Conservation (phyloP, 2,797 vertebrate species). For the Prionace glauca region DNA sequence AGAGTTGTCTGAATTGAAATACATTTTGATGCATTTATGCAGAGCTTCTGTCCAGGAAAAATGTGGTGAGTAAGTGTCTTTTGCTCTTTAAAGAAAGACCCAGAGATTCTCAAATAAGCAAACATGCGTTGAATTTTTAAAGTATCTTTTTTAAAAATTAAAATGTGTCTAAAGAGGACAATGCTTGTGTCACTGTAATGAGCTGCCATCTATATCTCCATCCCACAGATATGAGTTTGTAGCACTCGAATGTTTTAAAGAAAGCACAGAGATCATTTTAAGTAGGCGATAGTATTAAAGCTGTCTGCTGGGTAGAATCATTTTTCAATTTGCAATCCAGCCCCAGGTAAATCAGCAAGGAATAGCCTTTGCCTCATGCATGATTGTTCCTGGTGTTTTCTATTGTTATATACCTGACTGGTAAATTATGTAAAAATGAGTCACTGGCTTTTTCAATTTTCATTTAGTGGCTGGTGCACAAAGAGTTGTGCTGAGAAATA, state of each 20-base stretch:
- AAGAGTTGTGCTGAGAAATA: neutral
- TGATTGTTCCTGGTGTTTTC: neutral
- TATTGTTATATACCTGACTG: neutral
- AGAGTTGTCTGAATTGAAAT: neutral
- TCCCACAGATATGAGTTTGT: neutral
- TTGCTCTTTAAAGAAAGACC: neutral
- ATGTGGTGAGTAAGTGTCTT: neutral
- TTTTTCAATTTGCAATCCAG: conserved; percentile 2
- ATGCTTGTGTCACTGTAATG: neutral
- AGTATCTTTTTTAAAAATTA: neutral
- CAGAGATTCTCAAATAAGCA: neutral
- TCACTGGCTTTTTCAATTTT: neutral
- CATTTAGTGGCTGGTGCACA: neutral
- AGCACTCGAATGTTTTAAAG: neutral
- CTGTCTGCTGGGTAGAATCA: neutral
- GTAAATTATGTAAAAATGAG: neutral
- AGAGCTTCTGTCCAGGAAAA: neutral
- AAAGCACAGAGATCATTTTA: neutral
- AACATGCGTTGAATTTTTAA: neutral
- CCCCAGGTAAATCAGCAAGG: neutral
- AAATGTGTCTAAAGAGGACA: neutral
- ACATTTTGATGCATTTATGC: conserved; percentile 13
- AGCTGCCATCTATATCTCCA: neutral
- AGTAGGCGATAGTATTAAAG: neutral
- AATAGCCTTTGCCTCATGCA: conserved; percentile 2